Base-by-base conservation (phyloP, 2,888 invertebrate species). In the Hedychridium roseum region DNA sequence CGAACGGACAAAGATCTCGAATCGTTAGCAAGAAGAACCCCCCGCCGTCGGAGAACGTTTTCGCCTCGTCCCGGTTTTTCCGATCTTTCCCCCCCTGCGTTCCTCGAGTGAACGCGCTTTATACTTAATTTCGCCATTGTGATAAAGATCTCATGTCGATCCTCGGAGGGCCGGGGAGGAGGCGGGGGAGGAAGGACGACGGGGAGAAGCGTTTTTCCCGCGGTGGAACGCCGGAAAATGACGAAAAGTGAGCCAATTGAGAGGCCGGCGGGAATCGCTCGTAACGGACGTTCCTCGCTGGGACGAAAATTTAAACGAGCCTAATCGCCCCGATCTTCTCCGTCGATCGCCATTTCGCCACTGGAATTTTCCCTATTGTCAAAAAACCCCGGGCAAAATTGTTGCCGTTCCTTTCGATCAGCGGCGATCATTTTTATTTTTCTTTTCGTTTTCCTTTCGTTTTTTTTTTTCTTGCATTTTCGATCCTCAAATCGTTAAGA, bases 121-220 rank as follows among this genome's bases (percentile, higher is more conserved):
- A 72, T 73, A 73, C 74, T 74, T 75, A 74, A 73, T 71, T 64
- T 53, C 70, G 63, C 64, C 60, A 62, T 70, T 75, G 74, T 74
- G 73, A 74, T 70, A 71, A 52, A 15, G 3, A 14, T 9, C 14
- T 9, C 9, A 5, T 23, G 5, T 5, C 9, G 23, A 23, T 23
- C 5, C 5, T 23, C 23, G 23, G 9, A 5, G 5, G 5, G 23
- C 5, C 5, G 9, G 23, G 9, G 23, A 23, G 23, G 9, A 9
- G 23, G 23, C 5, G 23, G 9, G 23, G 9, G 23, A 23, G 23
- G 9, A 9, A 23, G 23, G 9, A 9, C 23, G 23, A 18, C 16
- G 41, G 7, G 41, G 26, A 16, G 23, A 35, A 28, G 23, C 23
- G 20, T 11, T 20, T 23, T 11, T 12, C 21, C 14, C 36, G 12